These are phyloP conservation scores for Pristis pectinata DNA, from an alignment of 2,797 vertebrate species.

Conservation along the genomic window DNA sequence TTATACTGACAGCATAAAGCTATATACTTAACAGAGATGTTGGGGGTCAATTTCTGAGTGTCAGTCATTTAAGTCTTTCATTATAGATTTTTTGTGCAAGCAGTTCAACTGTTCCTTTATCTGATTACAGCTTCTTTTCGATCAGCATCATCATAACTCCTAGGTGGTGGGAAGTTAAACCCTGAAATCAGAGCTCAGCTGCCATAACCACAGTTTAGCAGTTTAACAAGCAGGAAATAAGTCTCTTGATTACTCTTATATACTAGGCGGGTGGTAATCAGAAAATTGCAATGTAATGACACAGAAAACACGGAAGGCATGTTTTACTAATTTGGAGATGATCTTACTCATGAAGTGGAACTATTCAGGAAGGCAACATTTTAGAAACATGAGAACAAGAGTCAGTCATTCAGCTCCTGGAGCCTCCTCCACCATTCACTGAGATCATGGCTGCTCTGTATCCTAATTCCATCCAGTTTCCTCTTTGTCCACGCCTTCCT, in stretches of 20 bases:
- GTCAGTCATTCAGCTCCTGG: not conserved
- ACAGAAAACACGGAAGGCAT: constrained; percentile 19
- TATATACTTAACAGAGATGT: not conserved
- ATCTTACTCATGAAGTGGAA: not conserved
- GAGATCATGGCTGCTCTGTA: not conserved
- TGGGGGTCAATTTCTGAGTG: not conserved
- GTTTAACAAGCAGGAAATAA: constrained; percentile 28
- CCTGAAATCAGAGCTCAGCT: constrained; percentile 24
- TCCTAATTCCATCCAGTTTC: not conserved
- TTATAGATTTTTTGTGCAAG: not conserved
- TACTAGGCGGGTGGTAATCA: constrained; percentile 29
- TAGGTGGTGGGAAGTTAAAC: constrained; percentile 24
- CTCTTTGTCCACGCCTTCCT: not conserved
- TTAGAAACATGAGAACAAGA: not conserved
- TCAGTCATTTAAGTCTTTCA: not conserved
- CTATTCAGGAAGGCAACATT: not conserved
- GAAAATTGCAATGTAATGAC: constrained; percentile 31
- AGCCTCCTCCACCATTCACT: not conserved
- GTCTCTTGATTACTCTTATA: constrained; percentile 25
- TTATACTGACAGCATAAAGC: not conserved
- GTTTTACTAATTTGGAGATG: not conserved
- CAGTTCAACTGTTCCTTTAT: not conserved
- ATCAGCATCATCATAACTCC: not conserved
- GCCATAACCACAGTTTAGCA: constrained; percentile 31
- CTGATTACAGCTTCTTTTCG: constrained; percentile 3